phyloP scores from a whole-genome alignment of 2,113 vertebrate genomes.

The Sceloporus undulatus region DNA sequence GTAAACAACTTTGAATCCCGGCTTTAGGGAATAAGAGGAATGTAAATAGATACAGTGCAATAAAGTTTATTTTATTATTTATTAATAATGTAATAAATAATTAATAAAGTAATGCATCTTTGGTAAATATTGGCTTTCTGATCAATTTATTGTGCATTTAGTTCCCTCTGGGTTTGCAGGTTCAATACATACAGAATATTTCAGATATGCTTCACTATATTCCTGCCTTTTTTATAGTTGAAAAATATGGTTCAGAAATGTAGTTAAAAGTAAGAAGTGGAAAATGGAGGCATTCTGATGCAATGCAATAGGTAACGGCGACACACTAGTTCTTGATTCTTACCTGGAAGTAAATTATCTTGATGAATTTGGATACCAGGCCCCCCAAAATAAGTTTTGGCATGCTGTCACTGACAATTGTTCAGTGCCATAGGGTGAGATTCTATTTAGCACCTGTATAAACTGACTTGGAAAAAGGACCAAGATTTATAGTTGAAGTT shows the following conservation, averaged over 20 bases:
- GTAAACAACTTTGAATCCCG: too few species aligned
- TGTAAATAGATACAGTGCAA: too few species aligned
- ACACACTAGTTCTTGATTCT: background rate
- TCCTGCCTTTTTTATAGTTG: background rate
- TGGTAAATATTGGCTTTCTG: background rate
- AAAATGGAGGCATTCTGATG: background rate
- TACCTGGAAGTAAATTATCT: slow-evolving; percentile 6
- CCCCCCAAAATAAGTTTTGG: background rate
- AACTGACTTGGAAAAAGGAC: slow-evolving; percentile 36
- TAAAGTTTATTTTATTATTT: too few species aligned
- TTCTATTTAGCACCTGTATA: slow-evolving; percentile 31
- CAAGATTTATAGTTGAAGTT: slow-evolving; percentile 39
- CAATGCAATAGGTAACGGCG: background rate
- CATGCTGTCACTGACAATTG: background rate
- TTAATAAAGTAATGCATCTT: background rate
- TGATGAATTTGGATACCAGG: slow-evolving; percentile 12
- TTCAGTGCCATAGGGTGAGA: slow-evolving; percentile 13
- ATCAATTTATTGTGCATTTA: background rate
- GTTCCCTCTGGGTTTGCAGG: background rate
- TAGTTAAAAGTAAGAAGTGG: background rate
- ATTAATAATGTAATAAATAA: background rate
- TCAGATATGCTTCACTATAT: background rate
- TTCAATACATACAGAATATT: background rate
- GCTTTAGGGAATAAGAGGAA: too few species aligned
- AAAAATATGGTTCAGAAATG: slow-evolving; percentile 15